These are phyloP conservation scores for Silurus glanis DNA, from an alignment of 2,113 vertebrate genomes.

Conservation along the genomic window DNA sequence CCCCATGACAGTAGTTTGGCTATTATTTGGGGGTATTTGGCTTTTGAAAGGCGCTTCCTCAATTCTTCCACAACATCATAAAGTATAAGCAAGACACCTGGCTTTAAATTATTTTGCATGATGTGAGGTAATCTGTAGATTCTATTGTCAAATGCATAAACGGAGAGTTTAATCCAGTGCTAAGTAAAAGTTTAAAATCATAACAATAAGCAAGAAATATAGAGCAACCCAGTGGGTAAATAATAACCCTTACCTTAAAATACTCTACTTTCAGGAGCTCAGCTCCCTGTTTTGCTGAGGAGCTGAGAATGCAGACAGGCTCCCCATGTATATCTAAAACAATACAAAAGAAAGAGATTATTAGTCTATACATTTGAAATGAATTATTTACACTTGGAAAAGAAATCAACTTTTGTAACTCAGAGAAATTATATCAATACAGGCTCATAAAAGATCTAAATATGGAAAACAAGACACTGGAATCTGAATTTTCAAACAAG, in stretches of 20 bases:
- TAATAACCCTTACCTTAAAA: slow-evolving; percentile 77
- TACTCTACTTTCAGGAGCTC: slow-evolving; percentile 92
- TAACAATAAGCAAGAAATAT: not conserved
- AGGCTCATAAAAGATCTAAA: not conserved
- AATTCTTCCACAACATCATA: not conserved
- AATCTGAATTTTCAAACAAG: not conserved
- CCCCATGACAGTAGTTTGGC: no score
- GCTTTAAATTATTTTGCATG: not conserved
- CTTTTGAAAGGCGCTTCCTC: not conserved
- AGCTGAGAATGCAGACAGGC: slow-evolving; percentile 82
- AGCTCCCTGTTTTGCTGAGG: slow-evolving; percentile 76
- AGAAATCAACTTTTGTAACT: not conserved
- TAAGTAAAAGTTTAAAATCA: not conserved
- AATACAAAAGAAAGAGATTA: not conserved
- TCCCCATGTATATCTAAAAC: slow-evolving; percentile 75
- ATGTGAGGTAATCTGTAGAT: not conserved
- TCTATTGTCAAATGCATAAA: not conserved
- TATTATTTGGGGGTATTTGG: not conserved
- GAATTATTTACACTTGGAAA: not conserved
- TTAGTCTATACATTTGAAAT: not conserved
- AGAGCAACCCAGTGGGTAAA: not conserved
- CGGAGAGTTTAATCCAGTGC: not conserved
- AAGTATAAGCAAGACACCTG: not conserved
- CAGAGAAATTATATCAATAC: not conserved
- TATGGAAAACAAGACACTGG: not conserved